Percentiles rank a stretch among this genome's conserved stretches.
Conservation (phyloP, 1,140 invertebrate species). For the Diplogasteroides magnus region DNA sequence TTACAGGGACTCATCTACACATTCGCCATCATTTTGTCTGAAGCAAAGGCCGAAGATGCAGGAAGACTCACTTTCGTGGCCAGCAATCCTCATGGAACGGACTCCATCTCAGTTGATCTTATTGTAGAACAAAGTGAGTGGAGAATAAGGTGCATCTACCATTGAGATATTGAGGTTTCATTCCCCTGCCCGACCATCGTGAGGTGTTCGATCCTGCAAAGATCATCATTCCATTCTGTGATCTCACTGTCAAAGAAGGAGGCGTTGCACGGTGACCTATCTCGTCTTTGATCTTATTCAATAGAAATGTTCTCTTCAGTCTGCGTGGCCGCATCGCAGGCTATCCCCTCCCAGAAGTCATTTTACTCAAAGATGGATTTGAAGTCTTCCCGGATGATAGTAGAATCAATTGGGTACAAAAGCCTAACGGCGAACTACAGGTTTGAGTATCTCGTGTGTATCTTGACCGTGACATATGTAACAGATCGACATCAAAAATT, state of each 20-base stretch:
- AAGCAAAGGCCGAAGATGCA: background rate
- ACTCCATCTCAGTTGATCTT: background rate
- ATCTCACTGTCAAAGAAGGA: background rate
- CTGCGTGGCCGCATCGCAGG: constrained; percentile 21
- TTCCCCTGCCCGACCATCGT: background rate
- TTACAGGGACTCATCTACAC: background rate
- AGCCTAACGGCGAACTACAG: background rate
- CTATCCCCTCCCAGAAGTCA: constrained; percentile 23
- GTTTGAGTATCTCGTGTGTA: background rate
- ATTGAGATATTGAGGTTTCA: background rate
- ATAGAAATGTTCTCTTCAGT: constrained; percentile 2
- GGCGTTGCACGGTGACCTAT: background rate
- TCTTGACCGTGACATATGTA: background rate
- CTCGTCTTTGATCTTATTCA: background rate
- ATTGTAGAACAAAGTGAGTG: background rate
- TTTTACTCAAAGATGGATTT: constrained; percentile 26
- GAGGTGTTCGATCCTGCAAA: background rate
- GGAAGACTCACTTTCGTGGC: background rate
- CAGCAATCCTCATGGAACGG: background rate
- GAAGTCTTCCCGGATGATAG: constrained; percentile 14
- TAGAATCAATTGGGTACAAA: background rate
- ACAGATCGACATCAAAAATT: constrained; percentile 10
- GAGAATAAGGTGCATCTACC: background rate
- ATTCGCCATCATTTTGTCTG: background rate
- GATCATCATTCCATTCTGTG: background rate